Evolutionary conservation across 2,797 vertebrate genomes (phyloP).

Genomic region (Sebastes nivosus): DNA sequence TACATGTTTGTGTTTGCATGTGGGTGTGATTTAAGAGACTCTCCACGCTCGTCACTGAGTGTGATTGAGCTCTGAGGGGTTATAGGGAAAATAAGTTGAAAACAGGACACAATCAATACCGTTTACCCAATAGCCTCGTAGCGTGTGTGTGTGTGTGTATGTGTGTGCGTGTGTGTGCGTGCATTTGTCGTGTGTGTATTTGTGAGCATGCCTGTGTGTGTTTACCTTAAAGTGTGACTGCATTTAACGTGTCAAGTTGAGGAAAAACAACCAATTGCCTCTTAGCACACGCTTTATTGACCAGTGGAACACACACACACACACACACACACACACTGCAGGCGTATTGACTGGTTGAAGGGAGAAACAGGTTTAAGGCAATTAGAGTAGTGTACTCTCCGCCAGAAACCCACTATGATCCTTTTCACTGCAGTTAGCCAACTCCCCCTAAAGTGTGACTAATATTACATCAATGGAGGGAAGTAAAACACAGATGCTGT

Average conservation of each 20-base stretch:
- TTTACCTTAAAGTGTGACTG: constrained; percentile 79
- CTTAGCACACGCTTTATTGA: constrained; percentile 78
- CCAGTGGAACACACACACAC: constrained; percentile 58
- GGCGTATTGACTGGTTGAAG: constrained; percentile 70
- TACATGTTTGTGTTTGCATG: constrained; percentile 55
- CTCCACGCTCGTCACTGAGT: constrained; percentile 64
- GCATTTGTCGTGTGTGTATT: background rate
- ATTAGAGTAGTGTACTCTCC: constrained; percentile 73
- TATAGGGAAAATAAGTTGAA: constrained; percentile 75
- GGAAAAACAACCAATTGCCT: constrained; percentile 86
- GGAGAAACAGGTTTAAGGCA: constrained; percentile 75
- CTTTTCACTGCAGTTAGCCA: constrained; percentile 54
- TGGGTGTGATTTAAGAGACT: constrained; percentile 63
- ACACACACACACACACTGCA: constrained; percentile 38
- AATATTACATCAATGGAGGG: constrained; percentile 48
- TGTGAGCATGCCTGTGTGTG: constrained; percentile 38
- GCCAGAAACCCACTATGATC: constrained; percentile 64
- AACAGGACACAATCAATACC: constrained; percentile 83
- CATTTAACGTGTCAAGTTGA: constrained; percentile 85
- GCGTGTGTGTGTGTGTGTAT: background rate
- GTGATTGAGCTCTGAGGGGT: constrained; percentile 71
- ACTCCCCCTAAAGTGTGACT: constrained; percentile 53
- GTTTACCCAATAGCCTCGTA: constrained; percentile 74
- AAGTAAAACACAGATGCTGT: constrained; percentile 26
- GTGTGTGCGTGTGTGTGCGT: background rate